Conservation (phyloP, 2,797 vertebrate species). For the Silurus lanzhouensis region DNA sequence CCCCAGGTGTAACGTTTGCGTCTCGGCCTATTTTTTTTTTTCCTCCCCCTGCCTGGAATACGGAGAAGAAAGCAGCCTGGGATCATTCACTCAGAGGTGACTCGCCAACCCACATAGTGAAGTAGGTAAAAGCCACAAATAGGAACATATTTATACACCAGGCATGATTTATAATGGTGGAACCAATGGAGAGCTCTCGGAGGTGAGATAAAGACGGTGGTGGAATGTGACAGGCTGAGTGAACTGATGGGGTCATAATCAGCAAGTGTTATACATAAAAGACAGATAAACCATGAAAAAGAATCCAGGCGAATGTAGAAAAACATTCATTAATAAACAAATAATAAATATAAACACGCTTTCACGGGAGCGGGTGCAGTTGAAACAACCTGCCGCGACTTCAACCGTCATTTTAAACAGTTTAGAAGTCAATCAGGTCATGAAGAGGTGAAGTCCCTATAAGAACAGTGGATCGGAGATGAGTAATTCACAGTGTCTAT, state of each 20-base stretch:
- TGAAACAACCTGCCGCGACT: background rate
- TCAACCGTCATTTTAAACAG: background rate
- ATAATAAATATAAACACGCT: background rate
- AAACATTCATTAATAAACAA: background rate
- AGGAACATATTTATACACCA: constrained; percentile 43
- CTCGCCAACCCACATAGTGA: constrained; percentile 52
- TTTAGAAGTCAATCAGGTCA: background rate
- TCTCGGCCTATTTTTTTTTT: constrained; percentile 57
- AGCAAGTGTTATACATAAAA: constrained; percentile 1
- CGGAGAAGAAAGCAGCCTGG: constrained; percentile 39
- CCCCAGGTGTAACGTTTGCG: constrained; percentile 49
- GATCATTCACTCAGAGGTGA: constrained; percentile 48
- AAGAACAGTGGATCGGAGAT: background rate
- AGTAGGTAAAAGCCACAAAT: constrained; percentile 45
- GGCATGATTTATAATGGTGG: constrained; percentile 27
- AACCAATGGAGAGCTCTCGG: background rate
- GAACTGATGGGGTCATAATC: background rate
- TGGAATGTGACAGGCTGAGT: constrained; percentile 28
- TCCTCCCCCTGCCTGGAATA: background rate
- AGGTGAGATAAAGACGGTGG: constrained; percentile 23
- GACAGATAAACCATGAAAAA: background rate
- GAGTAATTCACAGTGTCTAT: background rate
- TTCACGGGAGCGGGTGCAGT: background rate
- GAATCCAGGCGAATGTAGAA: background rate
- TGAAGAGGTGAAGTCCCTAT: background rate